phyloP scores from a whole-genome alignment of 2,797 vertebrate genomes.

The Amblyopsis hoosieri region DNA sequence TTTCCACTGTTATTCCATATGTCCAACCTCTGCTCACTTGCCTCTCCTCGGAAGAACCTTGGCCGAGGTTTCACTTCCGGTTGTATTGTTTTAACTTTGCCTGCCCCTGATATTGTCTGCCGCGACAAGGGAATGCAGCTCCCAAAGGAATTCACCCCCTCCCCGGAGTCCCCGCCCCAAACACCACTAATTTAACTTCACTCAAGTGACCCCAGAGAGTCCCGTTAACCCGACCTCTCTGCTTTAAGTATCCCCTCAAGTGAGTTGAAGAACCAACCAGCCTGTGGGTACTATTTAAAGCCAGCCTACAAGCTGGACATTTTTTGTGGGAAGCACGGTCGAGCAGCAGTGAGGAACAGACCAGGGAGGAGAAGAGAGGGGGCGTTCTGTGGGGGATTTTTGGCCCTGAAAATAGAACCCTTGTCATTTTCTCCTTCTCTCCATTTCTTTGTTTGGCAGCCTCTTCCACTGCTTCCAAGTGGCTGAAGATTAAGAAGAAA shows the following conservation, averaged over 20 bases:
- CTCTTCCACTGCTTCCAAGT: conserved; percentile 37
- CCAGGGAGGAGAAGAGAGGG: conserved; percentile 36
- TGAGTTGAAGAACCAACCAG: conserved; percentile 26
- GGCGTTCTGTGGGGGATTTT: conserved; percentile 52
- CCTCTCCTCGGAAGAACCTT: conserved; percentile 12
- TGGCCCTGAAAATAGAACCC: conserved; percentile 69
- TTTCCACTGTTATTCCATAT: conserved; percentile 33
- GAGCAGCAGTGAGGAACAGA: conserved; percentile 28
- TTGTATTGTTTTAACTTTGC: conserved; percentile 45
- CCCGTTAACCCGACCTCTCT: conserved; percentile 40
- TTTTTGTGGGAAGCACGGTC: conserved; percentile 21
- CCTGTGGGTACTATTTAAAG: conserved; percentile 21
- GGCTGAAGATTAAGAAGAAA: conserved; percentile 39
- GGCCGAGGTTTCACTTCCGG: conserved; percentile 65
- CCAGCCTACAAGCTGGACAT: conserved; percentile 27
- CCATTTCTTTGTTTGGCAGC: conserved; percentile 56
- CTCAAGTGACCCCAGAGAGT: conserved; percentile 52
- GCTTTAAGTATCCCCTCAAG: conserved; percentile 42
- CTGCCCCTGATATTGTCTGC: conserved; percentile 63
- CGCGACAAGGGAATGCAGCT: conserved; percentile 59
- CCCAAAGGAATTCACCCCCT: conserved; percentile 19
- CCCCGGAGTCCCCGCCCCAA: conserved; percentile 1
- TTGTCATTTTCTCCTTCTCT: conserved; percentile 65
- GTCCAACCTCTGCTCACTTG: conserved; percentile 45
- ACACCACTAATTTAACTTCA: conserved; percentile 47